Evolutionary conservation across 2,888 invertebrate genomes (phyloP).

Genomic region (Netelia melanura): DNA sequence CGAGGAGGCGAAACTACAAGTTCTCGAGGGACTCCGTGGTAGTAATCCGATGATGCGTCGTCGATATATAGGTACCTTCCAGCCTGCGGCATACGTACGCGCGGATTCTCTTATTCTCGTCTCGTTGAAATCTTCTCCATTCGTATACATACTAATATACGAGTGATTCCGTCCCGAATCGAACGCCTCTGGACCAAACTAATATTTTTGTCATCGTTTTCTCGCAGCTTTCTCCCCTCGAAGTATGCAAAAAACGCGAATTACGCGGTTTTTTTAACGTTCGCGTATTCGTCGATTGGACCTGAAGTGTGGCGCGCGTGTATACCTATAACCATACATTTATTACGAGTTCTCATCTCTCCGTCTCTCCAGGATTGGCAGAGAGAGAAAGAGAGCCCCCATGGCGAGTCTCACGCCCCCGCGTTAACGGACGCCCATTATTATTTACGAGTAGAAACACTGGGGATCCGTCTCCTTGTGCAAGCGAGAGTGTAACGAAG

Average conservation of each 20-base stretch:
- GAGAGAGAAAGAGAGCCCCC: constrained; percentile 63
- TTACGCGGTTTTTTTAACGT: not conserved
- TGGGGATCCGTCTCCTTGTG: constrained; percentile 4
- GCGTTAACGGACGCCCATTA: constrained; percentile 73
- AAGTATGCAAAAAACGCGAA: too few relatives aligned
- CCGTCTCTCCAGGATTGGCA: constrained; percentile 47
- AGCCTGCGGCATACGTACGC: constrained; percentile 24
- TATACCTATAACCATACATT: constrained; percentile 8
- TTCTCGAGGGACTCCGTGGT: constrained; percentile 44
- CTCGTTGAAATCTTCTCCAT: constrained; percentile 37
- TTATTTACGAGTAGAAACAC: constrained; percentile 78
- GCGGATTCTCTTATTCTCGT: constrained; percentile 41
- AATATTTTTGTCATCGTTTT: too few relatives aligned
- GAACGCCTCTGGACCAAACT: too few relatives aligned
- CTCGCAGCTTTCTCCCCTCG: too few relatives aligned
- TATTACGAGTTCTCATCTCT: constrained; percentile 49
- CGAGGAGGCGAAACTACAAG: constrained; percentile 7
- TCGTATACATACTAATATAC: constrained; percentile 1
- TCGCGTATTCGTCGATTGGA: not conserved
- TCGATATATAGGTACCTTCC: constrained; percentile 23
- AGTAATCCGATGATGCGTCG: constrained; percentile 69
- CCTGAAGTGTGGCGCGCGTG: not conserved
- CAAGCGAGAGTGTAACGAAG: constrained; percentile 44
- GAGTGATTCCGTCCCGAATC: too few relatives aligned
- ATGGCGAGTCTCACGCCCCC: constrained; percentile 78